A percentile compares a stretch with the other conserved stretches of the same genome.
Conservation (phyloP, 2,797 vertebrate species). For the Spea hammondii region DNA sequence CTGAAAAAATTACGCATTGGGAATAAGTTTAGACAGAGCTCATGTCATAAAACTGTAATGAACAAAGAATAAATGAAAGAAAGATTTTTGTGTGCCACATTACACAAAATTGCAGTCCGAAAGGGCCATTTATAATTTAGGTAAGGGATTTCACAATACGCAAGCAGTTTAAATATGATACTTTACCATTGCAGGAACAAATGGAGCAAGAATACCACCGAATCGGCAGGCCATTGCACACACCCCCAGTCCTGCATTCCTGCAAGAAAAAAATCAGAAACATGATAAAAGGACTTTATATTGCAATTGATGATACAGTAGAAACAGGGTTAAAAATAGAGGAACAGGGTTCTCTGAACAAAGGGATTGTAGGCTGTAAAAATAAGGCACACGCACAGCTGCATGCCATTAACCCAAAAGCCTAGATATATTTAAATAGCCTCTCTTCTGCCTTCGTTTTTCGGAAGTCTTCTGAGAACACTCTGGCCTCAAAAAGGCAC, state of each 20-base stretch:
- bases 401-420: background rate
- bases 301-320: too few species aligned
- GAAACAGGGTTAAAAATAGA: background rate
- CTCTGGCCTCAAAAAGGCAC: background rate
- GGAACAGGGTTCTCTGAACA: constrained; percentile 2
- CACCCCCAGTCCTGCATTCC: constrained; percentile 83
- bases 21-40: too few species aligned
- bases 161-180: background rate
- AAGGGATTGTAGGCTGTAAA: background rate
- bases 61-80: too few species aligned
- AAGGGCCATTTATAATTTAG: background rate
- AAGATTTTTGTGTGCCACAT: background rate
- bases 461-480: background rate
- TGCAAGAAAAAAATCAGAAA: constrained; percentile 57
- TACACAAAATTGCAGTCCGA: background rate
- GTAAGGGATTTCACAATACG: too few species aligned
- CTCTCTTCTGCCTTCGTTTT: background rate
- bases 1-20: too few species aligned
- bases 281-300: background rate
- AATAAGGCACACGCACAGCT: background rate
- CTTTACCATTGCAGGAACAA: constrained; percentile 83
- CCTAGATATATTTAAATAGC: background rate
- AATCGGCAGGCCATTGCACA: constrained; percentile 87
- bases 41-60: too few species aligned
- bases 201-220: constrained; percentile 83